Base-by-base conservation (phyloP, 2,797 vertebrate species). In the Delichon dasypus region DNA sequence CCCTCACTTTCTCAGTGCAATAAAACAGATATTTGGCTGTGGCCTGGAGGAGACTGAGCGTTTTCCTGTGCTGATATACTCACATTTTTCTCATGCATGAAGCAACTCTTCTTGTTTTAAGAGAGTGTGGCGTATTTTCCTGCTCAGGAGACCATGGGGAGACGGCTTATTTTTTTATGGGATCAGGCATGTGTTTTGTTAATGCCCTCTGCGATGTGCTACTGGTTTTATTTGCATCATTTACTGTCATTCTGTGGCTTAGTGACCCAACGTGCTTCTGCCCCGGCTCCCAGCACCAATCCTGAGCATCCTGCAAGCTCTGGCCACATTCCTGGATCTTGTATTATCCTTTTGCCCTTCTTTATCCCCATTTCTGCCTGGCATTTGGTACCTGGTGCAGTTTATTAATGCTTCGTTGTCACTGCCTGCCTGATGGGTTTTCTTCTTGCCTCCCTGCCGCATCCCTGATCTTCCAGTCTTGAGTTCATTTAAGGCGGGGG, bases 151-250 rank as follows among this genome's bases (percentile, higher is more conserved):
- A 95, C 88, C 90, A 25, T 62, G 29, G 64, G 85, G 71, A 88
- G 88, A 92, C 87, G 94, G 77, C 66, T 87, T 89, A 53, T 87
- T 92, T 88, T 76, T 91, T 86, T 47, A 92, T 87, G 91, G 92
- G 55, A 88, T 86, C 89, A 38, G 77, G 91, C 85, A 48, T 86
- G 90, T 89, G 89, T 81, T 96, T 84, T 90, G 73, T 79, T 93
- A 92, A 81, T 86, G 79, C 74, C 48, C 82, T 89, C 62, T 68
- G 79, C 0, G 18, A 85, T 51, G 86, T 86, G 87, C 74, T 44
- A 4, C 89, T 2, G 7, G 44, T 83, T 94, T 93, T 78, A 80
- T 85, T 88, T 93, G 92, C 87, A 76, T 78, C 82, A 54, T 86
- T 95, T 96, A 87, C 92, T 81, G 76, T 58, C 22, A 42, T 91